These are phyloP conservation scores for Haemorhous mexicanus DNA, from an alignment of 2,113 vertebrate species.

Conservation along the genomic window DNA sequence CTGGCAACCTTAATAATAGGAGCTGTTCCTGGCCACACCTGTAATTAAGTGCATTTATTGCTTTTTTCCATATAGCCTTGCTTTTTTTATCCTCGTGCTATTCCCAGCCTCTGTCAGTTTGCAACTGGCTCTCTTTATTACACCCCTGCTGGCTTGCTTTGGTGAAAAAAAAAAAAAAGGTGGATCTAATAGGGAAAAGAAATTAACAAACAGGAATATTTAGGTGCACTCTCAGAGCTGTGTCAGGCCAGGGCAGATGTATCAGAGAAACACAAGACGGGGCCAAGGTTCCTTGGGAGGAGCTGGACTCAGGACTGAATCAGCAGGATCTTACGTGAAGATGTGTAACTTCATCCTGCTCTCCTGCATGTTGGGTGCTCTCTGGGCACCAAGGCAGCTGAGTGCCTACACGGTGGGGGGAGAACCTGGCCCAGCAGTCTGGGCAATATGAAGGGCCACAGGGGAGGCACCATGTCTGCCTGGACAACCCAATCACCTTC, in stretches of 20 bases:
- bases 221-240: not conserved
- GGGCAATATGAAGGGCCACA: not conserved
- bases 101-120: not conserved
- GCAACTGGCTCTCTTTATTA: not conserved
- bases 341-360: not conserved
- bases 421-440: not conserved
- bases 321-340: not conserved
- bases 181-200: not conserved
- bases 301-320: not conserved
- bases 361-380: not conserved
- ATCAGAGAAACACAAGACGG: not conserved
- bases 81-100: not conserved
- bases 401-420: not conserved
- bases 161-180: not conserved
- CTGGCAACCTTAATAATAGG: constrained; percentile 7
- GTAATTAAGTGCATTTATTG: constrained; percentile 38
- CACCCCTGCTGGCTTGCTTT: not conserved
- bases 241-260: not conserved
- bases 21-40: constrained; percentile 18
- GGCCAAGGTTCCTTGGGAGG: not conserved
- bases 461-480: not conserved
- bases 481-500: not conserved
- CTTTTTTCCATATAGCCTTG: not conserved
- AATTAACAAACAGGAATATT: not conserved
- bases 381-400: not conserved